Evolutionary conservation across 2,888 invertebrate genomes (phyloP).

Genomic region (Punctoribates punctum): DNA sequence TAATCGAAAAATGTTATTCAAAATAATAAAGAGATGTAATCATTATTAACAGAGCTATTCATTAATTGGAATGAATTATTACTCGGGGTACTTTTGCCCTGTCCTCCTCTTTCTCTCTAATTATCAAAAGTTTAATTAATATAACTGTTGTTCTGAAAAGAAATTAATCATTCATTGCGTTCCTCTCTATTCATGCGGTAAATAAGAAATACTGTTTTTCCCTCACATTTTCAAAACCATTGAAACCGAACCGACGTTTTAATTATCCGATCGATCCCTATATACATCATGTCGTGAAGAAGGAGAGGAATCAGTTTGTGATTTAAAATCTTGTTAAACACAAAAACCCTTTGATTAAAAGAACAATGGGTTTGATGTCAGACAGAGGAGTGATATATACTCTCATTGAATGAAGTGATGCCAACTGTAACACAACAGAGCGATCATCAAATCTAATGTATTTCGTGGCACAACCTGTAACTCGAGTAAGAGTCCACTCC

Average conservation of each 20-base stretch:
- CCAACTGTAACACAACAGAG: conserved; percentile 15
- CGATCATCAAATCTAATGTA: conserved; percentile 21
- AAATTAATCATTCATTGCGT: too few species aligned
- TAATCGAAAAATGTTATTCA: too few species aligned
- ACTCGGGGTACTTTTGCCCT: too few species aligned
- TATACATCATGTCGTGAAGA: not conserved
- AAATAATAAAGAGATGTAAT: too few species aligned
- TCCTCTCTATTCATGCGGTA: too few species aligned
- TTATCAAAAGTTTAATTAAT: too few species aligned
- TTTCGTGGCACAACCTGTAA: conserved; percentile 18
- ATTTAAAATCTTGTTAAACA: not conserved
- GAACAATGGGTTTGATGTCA: not conserved
- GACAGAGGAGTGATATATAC: not conserved
- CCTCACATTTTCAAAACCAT: not conserved
- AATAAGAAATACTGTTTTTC: too few species aligned
- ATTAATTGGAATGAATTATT: too few species aligned
- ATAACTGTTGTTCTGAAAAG: too few species aligned
- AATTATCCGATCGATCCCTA: not conserved
- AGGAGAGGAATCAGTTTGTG: not conserved
- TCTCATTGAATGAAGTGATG: not conserved
- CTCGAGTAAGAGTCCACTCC: not conserved
- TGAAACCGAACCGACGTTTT: not conserved
- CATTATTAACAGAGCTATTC: too few species aligned
- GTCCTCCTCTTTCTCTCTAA: too few species aligned
- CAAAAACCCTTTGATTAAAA: not conserved